Evolutionary conservation across 37 sponge, comb jelly and placozoan genomes (phyloP), one percentile per base, ranked within the genome.

Genomic region (Mnemiopsis leidyi): DNA sequence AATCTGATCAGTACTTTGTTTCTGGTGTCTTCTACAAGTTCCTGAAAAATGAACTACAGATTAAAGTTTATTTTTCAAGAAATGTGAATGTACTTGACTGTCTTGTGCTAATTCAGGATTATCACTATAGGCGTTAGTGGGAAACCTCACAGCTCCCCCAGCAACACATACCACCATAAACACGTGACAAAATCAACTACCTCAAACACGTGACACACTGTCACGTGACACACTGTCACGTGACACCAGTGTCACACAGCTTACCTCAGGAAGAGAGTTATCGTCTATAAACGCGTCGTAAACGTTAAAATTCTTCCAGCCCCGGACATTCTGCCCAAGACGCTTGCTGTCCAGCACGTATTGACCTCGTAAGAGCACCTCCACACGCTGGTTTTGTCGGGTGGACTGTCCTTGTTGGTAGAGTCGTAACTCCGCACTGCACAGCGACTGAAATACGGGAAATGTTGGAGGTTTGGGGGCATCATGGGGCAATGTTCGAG

Each of bases 341-440:
- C 39, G 32, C 29, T 85, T 85, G 24, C 90, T 85, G 61, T 85
- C 90, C 40, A 85, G 48, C 7, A 85, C 90, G 30, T 29, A 2
- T 16, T n/a, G 90, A 23, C 61, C 90, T 23, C 90, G 0, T 20
- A 85, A 61, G 25, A 85, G 90, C 24, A 40, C 40, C 61, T 85
- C 90, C 1, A 85, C 48, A 18, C 90, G 23, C 26, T 85, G 90
- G 25, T 39, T 25, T 9, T 5, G 20, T 1, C 90, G 90, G 0
- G 90, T 36, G 48, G 61, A n/a, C 61, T 85, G 90, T 23, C 90
- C 90, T 3, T 85, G 61, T 37, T 85, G 90, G 90, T 85, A 85
- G 3, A 85, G 90, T 2, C 90, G 90, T 29, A 85, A 21, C 90
- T 85, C 90, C 24, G 90, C 90, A 39, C 90, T 85, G 90, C 90